Conservation (phyloP, 2,113 vertebrate genomes). For the Chloebia gouldiae region DNA sequence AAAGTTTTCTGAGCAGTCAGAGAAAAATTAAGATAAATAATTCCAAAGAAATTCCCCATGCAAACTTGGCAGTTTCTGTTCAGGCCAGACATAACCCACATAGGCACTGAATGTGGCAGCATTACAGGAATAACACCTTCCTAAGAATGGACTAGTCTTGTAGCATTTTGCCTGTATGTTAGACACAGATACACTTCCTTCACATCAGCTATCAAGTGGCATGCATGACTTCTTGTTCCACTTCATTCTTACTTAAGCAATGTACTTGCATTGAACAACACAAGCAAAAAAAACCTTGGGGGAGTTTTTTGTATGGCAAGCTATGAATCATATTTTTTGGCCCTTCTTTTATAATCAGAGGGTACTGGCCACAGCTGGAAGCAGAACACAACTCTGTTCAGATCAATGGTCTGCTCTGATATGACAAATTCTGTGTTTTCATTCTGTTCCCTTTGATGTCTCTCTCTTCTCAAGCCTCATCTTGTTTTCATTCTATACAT, state of each 20-base stretch:
- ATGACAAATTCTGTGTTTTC: conserved; percentile 56
- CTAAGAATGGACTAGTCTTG: background rate
- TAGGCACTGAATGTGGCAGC: background rate
- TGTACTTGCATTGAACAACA: conserved; percentile 4
- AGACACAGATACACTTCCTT: background rate
- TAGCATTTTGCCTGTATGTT: background rate
- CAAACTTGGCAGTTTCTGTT: background rate
- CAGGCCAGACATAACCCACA: background rate
- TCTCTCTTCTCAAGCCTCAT: conserved; percentile 44
- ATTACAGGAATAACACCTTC: background rate
- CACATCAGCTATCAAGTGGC: background rate
- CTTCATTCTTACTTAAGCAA: conserved; percentile 4
- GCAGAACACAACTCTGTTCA: conserved; percentile 23
- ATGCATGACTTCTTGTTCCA: background rate
- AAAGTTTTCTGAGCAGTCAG: background rate
- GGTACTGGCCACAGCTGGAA: conserved; percentile 51
- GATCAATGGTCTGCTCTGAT: conserved; percentile 45
- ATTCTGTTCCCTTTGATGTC: conserved; percentile 57
- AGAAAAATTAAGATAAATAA: background rate
- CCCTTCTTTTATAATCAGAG: conserved; percentile 1
- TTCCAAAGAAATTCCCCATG: background rate
- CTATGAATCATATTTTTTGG: conserved; percentile 18
- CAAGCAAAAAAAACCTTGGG: background rate
- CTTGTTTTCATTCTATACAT: conserved; percentile 64
- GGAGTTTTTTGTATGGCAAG: background rate